phyloP scores from a whole-genome alignment of 2,888 invertebrate species.

The Agriotes lineatus region DNA sequence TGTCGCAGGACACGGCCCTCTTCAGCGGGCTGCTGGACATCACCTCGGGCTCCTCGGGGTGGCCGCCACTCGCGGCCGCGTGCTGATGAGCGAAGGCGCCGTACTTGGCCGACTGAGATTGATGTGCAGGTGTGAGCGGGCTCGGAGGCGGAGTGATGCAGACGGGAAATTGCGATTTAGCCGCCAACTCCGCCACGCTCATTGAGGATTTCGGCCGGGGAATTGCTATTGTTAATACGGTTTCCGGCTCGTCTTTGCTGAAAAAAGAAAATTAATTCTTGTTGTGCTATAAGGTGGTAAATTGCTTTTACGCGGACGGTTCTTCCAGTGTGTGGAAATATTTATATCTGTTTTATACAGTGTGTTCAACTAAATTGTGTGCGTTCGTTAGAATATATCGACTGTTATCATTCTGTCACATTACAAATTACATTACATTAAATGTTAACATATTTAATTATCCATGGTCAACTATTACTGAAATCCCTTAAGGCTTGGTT shows the following conservation, averaged over 20 bases:
- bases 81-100: slow-evolving; percentile 19
- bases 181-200: slow-evolving; percentile 59
- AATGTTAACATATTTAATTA: too few species aligned
- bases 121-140: slow-evolving; percentile 30
- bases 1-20: slow-evolving; percentile 83
- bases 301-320: too few species aligned
- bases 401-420: too few species aligned
- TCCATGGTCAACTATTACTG: too few species aligned
- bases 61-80: slow-evolving; percentile 35
- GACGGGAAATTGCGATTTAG: slow-evolving; percentile 61
- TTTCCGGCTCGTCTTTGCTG: slow-evolving; percentile 46
- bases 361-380: too few species aligned
- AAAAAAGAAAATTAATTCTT: slow-evolving; percentile 15
- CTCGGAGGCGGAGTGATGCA: slow-evolving; percentile 59
- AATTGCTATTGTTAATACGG: slow-evolving; percentile 62
- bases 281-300: too few species aligned
- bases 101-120: slow-evolving; percentile 13
- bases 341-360: too few species aligned
- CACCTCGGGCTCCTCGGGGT: slow-evolving; percentile 55
- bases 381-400: too few species aligned
- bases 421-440: too few species aligned
- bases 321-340: too few species aligned
- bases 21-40: slow-evolving; percentile 67
- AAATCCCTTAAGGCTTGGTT: too few species aligned
- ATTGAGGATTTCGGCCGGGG: slow-evolving; percentile 63